These are phyloP conservation scores for Drosophila serrata DNA, from an alignment of 1,140 invertebrate genomes.

Conservation along the genomic window DNA sequence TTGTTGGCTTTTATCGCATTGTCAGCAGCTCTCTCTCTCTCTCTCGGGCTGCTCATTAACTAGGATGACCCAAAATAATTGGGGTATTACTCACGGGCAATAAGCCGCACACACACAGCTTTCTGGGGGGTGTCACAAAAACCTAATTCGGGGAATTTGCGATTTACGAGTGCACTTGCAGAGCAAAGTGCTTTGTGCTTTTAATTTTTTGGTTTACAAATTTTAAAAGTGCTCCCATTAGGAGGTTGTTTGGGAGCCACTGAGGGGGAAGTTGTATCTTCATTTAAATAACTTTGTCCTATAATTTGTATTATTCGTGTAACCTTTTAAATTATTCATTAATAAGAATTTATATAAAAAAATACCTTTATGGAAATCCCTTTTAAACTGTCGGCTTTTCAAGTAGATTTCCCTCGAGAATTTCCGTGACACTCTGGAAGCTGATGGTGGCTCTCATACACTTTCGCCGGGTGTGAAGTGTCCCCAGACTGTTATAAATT, in stretches of 20 bases:
- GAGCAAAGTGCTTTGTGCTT: neutral
- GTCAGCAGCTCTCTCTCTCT: slow-evolving; percentile 9
- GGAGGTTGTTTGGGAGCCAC: neutral
- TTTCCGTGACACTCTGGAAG: slow-evolving; percentile 8
- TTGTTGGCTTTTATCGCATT: slow-evolving; percentile 18
- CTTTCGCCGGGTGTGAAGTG: slow-evolving; percentile 15
- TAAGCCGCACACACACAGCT: slow-evolving; percentile 13
- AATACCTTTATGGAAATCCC: neutral
- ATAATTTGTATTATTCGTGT: neutral
- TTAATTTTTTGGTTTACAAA: neutral
- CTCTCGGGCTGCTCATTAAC: slow-evolving; percentile 20
- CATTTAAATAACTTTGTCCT: neutral
- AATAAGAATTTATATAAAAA: neutral
- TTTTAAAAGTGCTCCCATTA: neutral
- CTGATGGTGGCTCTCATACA: neutral
- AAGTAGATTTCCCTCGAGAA: slow-evolving; percentile 9
- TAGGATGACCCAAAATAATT: slow-evolving; percentile 41
- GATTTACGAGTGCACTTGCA: slow-evolving; percentile 20
- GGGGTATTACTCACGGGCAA: slow-evolving; percentile 33
- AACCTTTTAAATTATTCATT: neutral
- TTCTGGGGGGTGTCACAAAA: slow-evolving; percentile 5
- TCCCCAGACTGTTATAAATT: slow-evolving; percentile 37
- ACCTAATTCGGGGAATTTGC: slow-evolving; percentile 11
- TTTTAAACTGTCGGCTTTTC: neutral
- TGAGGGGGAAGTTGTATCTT: neutral